A percentile compares a stretch with the other conserved stretches of the same genome.
phyloP scores from a whole-genome alignment of 2,888 invertebrate species.

The Heliconius sara region DNA sequence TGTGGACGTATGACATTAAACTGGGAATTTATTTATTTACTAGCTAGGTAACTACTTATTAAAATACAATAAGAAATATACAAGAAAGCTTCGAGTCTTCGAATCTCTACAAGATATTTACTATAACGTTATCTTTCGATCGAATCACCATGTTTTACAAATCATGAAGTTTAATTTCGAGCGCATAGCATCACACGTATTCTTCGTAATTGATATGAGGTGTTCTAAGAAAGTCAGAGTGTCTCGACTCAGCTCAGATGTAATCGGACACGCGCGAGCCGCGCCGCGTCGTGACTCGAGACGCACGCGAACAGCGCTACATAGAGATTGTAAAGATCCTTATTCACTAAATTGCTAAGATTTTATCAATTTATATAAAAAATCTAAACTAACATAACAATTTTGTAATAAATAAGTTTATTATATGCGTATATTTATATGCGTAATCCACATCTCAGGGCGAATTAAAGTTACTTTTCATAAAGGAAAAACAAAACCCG shows the following conservation, averaged over 20 bases:
- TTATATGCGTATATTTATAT: neutral
- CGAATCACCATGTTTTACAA: neutral
- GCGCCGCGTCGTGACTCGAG: constrained; percentile 34
- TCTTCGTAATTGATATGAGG: constrained; percentile 35
- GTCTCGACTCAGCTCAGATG: constrained; percentile 38
- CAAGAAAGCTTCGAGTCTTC: too few relatives aligned
- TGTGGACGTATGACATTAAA: neutral
- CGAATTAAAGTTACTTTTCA: constrained; percentile 2
- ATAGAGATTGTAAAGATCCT: constrained; percentile 14
- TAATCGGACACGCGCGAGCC: constrained; percentile 39
- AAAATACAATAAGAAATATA: neutral
- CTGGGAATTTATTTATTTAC: neutral
- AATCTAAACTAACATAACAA: too few relatives aligned
- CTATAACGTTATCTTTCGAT: neutral
- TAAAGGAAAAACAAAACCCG: constrained; percentile 21
- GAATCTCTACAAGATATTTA: neutral
- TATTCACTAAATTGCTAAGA: neutral
- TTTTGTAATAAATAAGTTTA: neutral
- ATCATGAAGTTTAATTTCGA: constrained; percentile 2
- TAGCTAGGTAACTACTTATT: neutral
- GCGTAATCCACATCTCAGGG: neutral
- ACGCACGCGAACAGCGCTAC: constrained; percentile 16
- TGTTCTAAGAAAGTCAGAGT: constrained; percentile 38
- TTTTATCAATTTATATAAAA: neutral
- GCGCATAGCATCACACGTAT: constrained; percentile 33